A percentile compares a stretch with the other conserved stretches of the same genome.
These are phyloP conservation scores for Noctua janthina DNA, from an alignment of 2,888 invertebrate genomes.

Conservation along the genomic window DNA sequence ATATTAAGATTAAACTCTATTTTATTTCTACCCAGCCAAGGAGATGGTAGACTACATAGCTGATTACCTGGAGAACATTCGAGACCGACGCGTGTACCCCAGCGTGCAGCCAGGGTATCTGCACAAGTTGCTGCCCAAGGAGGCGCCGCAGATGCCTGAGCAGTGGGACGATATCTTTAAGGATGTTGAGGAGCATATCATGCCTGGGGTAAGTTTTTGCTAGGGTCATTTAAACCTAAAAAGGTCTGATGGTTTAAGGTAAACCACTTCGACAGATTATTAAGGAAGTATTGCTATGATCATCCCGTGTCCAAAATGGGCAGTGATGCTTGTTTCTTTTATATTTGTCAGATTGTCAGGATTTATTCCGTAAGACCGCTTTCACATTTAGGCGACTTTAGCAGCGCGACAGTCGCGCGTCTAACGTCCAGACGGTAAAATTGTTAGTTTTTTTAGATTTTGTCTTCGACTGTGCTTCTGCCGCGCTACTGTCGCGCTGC, in stretches of 20 bases:
- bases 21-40: slow-evolving; percentile 92
- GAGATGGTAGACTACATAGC: slow-evolving; percentile 99
- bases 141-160: slow-evolving; percentile 97
- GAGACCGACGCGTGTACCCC: slow-evolving; percentile 97
- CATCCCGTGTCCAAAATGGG: too few species aligned
- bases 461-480: too few species aligned
- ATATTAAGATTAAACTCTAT: not conserved
- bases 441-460: too few species aligned
- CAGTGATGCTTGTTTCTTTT: too few species aligned
- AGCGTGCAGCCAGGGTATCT: slow-evolving; percentile 98
- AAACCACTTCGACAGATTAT: too few species aligned
- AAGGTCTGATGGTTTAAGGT: not conserved
- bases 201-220: slow-evolving; percentile 95
- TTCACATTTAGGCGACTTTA: too few species aligned
- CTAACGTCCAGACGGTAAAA: too few species aligned
- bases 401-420: too few species aligned
- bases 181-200: slow-evolving; percentile 98
- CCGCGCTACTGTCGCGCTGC: too few species aligned
- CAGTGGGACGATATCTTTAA: slow-evolving; percentile 97
- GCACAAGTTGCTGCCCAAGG: slow-evolving; percentile 95
- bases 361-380: too few species aligned
- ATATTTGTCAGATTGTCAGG: too few species aligned
- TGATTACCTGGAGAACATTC: slow-evolving; percentile 97
- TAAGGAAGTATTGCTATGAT: too few species aligned
- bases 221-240: not conserved